phyloP scores from a whole-genome alignment of 1,140 invertebrate genomes.

The Drosophila sproati region DNA sequence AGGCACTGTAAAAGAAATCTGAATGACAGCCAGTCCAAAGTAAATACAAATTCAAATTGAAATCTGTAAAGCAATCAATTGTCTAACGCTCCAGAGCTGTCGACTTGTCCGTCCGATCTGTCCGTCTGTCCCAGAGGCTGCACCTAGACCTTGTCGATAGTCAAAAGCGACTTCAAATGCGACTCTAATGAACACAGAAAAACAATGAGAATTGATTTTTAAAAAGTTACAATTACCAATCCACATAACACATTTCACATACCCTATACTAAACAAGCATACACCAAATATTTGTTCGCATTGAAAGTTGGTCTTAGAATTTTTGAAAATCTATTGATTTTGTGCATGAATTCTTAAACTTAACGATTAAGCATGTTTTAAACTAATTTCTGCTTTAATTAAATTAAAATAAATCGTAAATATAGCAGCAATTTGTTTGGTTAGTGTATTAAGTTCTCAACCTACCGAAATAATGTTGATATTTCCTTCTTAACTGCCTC shows the following conservation, averaged over 20 bases:
- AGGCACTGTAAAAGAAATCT: slow-evolving; percentile 55
- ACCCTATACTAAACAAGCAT: background rate
- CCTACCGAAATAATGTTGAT: slow-evolving; percentile 1
- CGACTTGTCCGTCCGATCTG: slow-evolving; percentile 17
- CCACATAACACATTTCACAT: slow-evolving; percentile 28
- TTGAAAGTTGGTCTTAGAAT: too few species aligned
- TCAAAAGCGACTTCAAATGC: slow-evolving; percentile 53
- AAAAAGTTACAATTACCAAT: slow-evolving; percentile 51
- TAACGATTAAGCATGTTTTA: too few species aligned
- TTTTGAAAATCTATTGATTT: too few species aligned
- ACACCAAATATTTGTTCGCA: background rate
- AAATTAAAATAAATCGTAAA: too few species aligned
- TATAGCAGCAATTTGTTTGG: background rate
- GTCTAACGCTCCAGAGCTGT: slow-evolving; percentile 66
- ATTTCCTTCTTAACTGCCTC: slow-evolving; percentile 39
- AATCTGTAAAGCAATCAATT: slow-evolving; percentile 60
- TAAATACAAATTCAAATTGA: slow-evolving; percentile 60
- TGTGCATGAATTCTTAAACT: too few species aligned
- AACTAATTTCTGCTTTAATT: too few species aligned
- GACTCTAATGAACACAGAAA: slow-evolving; percentile 58
- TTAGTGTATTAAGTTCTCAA: slow-evolving; percentile 18
- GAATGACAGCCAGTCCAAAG: slow-evolving; percentile 61
- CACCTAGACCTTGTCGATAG: slow-evolving; percentile 81
- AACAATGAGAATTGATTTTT: slow-evolving; percentile 71
- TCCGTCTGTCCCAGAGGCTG: slow-evolving; percentile 48